Evolutionary conservation across 2,113 vertebrate species (phyloP).

Genomic region (Onychorhynchus coronatus): DNA sequence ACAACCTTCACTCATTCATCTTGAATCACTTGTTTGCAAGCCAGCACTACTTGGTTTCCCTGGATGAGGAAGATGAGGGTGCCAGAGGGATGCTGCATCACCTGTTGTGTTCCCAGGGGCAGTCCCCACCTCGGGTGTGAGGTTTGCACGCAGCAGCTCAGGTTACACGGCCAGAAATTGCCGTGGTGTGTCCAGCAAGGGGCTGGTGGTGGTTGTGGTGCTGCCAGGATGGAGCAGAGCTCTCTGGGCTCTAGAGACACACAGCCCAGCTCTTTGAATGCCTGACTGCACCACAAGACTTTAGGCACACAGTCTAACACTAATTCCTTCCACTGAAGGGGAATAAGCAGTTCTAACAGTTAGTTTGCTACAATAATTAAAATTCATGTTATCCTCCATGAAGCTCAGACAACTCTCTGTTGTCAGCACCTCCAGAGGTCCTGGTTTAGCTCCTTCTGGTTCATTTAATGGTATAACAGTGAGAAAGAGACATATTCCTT

Average conservation of each 20-base stretch:
- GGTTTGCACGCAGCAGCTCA: background rate
- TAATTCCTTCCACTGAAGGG: background rate
- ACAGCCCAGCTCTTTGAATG: background rate
- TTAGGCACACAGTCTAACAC: background rate
- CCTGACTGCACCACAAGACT: background rate
- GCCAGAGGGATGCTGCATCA: background rate
- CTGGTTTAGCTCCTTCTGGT: constrained; percentile 29
- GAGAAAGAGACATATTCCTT: constrained; percentile 7
- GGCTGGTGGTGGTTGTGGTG: rapidly evolving
- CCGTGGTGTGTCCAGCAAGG: rapidly evolving
- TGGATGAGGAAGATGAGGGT: background rate
- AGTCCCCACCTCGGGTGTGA: rapidly evolving
- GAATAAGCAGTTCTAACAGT: background rate
- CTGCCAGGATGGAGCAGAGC: rapidly evolving
- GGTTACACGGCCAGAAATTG: rapidly evolving
- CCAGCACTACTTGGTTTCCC: background rate
- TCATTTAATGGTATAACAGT: constrained; percentile 34
- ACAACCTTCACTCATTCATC: rapidly evolving
- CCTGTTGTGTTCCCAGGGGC: rapidly evolving
- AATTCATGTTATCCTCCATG: background rate
- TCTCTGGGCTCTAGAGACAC: rapidly evolving
- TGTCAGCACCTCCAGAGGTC: constrained; percentile 56
- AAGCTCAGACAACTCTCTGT: background rate
- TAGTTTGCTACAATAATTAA: background rate
- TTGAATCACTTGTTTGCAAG: no score